Percentiles rank a stretch among this genome's conserved stretches.
Conservation (phyloP, 2,888 invertebrate genomes). For the Morinoia aosen region DNA sequence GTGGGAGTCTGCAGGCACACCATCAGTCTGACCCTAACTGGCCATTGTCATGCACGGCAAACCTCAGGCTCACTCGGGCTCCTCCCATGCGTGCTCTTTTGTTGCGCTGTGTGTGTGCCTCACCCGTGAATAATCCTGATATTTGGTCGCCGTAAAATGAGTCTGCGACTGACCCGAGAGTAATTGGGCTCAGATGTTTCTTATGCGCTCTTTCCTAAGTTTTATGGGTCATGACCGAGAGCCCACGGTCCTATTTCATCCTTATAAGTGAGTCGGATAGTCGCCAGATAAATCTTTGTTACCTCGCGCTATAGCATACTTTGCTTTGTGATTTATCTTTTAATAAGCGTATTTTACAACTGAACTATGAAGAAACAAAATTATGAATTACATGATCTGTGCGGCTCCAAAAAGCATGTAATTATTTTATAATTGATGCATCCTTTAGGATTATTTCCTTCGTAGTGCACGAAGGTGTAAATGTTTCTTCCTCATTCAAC, state of each 20-base stretch:
- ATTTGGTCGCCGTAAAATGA: not conserved
- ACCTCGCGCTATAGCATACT: not conserved
- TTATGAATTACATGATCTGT: too few relatives aligned
- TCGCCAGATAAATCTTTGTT: not conserved
- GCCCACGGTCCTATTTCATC: not conserved
- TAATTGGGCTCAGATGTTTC: constrained; percentile 10
- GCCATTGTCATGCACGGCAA: constrained; percentile 37
- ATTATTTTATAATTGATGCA: not conserved
- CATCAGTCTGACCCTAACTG: constrained; percentile 14
- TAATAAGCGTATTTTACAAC: not conserved
- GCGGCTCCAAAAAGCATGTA: too few relatives aligned
- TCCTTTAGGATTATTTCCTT: not conserved
- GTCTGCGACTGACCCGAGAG: constrained; percentile 10
- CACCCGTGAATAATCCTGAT: constrained; percentile 14
- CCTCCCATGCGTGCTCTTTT: constrained; percentile 26
- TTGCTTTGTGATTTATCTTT: not conserved
- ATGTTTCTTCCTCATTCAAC: too few relatives aligned
- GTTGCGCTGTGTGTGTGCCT: not conserved
- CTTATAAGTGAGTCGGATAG: not conserved
- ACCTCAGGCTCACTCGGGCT: constrained; percentile 16
- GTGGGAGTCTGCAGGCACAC: not conserved
- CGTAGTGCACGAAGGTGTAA: too few relatives aligned
- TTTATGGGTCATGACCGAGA: not conserved
- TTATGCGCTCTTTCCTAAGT: not conserved
- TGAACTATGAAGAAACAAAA: not conserved